Evolutionary conservation across 2,797 vertebrate genomes (phyloP).

Genomic region (Gambelia wislizenii): DNA sequence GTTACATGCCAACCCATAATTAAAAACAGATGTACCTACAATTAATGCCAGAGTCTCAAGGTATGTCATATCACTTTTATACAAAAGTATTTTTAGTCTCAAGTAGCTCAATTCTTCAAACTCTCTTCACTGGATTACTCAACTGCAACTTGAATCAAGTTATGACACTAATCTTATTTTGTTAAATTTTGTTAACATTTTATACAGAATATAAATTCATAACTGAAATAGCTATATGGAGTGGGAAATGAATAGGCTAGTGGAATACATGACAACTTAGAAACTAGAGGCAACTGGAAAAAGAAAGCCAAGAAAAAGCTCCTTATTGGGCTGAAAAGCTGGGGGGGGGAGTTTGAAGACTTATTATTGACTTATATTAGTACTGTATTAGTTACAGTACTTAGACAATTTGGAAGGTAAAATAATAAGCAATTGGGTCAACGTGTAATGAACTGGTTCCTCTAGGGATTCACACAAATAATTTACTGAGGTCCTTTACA

Average conservation of each 20-base stretch:
- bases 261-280: neutral
- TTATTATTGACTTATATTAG: neutral
- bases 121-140: neutral
- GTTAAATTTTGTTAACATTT: neutral
- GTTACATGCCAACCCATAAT: neutral
- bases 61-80: slow-evolving; percentile 24
- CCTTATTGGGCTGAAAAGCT: neutral
- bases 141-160: neutral
- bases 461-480: neutral
- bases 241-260: neutral
- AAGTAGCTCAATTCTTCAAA: neutral
- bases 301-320: neutral
- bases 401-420: neutral
- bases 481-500: neutral
- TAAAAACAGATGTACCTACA: slow-evolving; percentile 40
- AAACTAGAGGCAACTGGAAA: neutral
- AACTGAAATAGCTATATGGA: neutral
- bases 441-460: neutral
- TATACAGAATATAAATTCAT: neutral
- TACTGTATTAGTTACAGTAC: no score
- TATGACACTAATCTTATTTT: neutral
- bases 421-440: neutral
- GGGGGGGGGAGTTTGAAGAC: neutral
- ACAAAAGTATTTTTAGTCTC: slow-evolving; percentile 20
- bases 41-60: slow-evolving; percentile 14